Evolutionary conservation across 2,113 vertebrate genomes (phyloP).

Genomic region (Hippocampus mohnikei): DNA sequence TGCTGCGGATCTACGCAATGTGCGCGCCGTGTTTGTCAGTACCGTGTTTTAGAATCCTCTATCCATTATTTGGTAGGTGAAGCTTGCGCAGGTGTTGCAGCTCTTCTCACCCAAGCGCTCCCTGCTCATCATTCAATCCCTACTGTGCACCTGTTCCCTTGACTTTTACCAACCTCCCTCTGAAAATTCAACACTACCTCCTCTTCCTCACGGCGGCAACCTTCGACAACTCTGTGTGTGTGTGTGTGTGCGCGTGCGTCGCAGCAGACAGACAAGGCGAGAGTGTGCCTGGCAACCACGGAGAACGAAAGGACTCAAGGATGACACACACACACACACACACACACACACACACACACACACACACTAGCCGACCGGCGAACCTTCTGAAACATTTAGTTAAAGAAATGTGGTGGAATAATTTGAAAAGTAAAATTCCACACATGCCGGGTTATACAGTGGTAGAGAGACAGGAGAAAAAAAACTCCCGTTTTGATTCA

Average conservation of each 20-base stretch:
- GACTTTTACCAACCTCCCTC: slow-evolving; percentile 7
- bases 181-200: slow-evolving; percentile 4
- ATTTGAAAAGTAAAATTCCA: not conserved
- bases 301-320: slow-evolving; percentile 37
- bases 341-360: slow-evolving; percentile 9
- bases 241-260: slow-evolving; percentile 14
- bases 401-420: not conserved
- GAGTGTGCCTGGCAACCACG: slow-evolving; percentile 42
- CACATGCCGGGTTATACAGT: not conserved
- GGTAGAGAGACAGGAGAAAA: not conserved
- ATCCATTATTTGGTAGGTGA: slow-evolving; percentile 8
- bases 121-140: slow-evolving; percentile 21
- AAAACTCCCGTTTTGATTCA: not conserved
- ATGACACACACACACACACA: slow-evolving; percentile 17
- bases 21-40: not conserved
- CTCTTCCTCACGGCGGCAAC: not conserved
- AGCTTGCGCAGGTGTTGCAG: slow-evolving; percentile 8
- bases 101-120: slow-evolving; percentile 22
- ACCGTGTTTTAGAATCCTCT: not conserved
- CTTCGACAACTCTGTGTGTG: slow-evolving; percentile 16
- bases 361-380: slow-evolving; percentile 11
- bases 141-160: slow-evolving; percentile 7
- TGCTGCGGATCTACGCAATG: too few species aligned
- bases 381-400: slow-evolving; percentile 12
- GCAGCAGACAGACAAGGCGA: slow-evolving; percentile 48